These are phyloP conservation scores for Pammene aurita DNA, from an alignment of 2,888 invertebrate genomes.

Conservation along the genomic window DNA sequence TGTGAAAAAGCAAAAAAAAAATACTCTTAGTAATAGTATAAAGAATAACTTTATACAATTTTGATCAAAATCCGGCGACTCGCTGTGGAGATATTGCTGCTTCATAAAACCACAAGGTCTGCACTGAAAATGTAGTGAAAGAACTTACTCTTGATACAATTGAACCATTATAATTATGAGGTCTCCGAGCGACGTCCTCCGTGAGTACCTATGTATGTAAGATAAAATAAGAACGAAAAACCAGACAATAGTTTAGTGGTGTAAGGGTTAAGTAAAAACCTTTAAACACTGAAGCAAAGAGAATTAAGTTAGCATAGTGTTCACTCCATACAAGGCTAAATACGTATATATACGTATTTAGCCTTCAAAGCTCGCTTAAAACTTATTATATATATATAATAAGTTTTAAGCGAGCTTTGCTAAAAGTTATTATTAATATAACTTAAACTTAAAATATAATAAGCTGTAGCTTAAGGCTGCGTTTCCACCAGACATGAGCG, in stretches of 20 bases:
- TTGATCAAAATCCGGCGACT: neutral
- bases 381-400: too few species aligned
- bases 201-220: neutral
- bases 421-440: too few species aligned
- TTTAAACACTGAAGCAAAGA: too few species aligned
- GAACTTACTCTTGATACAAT: neutral
- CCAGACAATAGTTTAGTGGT: neutral
- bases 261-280: neutral
- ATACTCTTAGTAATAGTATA: too few species aligned
- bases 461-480: too few species aligned
- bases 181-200: neutral
- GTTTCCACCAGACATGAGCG: too few species aligned
- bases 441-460: too few species aligned
- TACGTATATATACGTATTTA: too few species aligned
- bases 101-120: neutral
- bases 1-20: neutral
- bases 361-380: too few species aligned
- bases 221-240: neutral
- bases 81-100: neutral
- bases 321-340: too few species aligned
- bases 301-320: too few species aligned
- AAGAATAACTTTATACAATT: neutral
- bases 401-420: too few species aligned
- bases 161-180: conserved; percentile 2
- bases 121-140: neutral